A percentile compares a stretch with the other conserved stretches of the same genome.
Conservation (phyloP, 2,113 vertebrate genomes). For the Glaucidium brasilianum region DNA sequence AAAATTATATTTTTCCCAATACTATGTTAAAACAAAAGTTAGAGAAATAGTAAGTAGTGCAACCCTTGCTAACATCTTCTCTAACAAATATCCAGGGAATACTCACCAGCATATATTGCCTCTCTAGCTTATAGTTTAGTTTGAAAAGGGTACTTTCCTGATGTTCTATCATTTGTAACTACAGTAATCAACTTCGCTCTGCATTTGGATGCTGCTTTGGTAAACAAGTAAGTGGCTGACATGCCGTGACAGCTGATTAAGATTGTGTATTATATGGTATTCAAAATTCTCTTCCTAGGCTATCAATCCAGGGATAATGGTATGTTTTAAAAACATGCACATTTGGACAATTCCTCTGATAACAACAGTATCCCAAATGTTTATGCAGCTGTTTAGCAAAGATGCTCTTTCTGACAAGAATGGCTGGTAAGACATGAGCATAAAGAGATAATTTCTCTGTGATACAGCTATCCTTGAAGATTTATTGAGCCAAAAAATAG, state of each 20-base stretch:
- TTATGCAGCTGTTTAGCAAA: constrained; percentile 45
- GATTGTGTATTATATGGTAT: constrained; percentile 13
- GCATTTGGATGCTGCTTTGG: constrained; percentile 5
- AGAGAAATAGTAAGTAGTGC: background rate
- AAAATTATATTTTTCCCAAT: background rate
- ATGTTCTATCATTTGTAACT: constrained; percentile 6
- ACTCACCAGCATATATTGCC: background rate
- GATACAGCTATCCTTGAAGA: background rate
- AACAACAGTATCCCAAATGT: constrained; percentile 55
- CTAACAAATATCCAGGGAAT: background rate
- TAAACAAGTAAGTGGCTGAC: constrained; percentile 35
- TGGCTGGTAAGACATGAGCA: constrained; percentile 5
- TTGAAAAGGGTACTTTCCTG: constrained; percentile 11
- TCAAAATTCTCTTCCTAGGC: constrained; percentile 24
- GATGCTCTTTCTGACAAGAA: constrained; percentile 44
- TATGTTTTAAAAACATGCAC: constrained; percentile 29
- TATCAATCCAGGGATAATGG: constrained; percentile 34
- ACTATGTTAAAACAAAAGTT: background rate
- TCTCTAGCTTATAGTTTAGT: background rate
- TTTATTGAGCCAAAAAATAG: background rate
- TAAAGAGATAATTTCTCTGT: background rate
- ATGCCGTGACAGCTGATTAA: constrained; percentile 15
- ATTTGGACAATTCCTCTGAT: constrained; percentile 41
- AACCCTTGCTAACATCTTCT: background rate
- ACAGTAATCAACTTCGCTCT: background rate